These are phyloP conservation scores for Ypsolopha sequella DNA, from an alignment of 2,888 invertebrate genomes.

Conservation along the genomic window DNA sequence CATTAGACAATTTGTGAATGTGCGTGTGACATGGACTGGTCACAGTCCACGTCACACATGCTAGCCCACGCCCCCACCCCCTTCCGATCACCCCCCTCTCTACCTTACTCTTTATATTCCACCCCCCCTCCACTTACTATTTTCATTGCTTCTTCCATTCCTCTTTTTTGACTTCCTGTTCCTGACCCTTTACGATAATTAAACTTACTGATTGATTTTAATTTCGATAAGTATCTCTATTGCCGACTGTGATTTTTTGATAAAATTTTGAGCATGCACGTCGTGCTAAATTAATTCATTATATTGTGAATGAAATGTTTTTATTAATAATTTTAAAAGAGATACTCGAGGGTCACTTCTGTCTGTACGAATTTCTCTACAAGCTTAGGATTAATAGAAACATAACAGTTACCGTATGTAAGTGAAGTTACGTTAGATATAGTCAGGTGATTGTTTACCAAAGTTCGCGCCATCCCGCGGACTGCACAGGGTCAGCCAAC, in stretches of 20 bases:
- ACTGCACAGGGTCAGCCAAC: slow-evolving; percentile 47
- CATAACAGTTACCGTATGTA: slow-evolving; percentile 57
- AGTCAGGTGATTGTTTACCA: slow-evolving; percentile 55
- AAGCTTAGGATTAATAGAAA: slow-evolving; percentile 38
- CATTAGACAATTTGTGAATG: too few relatives aligned
- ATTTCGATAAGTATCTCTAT: background rate
- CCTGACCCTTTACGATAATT: too few relatives aligned
- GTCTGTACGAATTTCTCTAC: background rate
- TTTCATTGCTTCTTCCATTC: too few relatives aligned
- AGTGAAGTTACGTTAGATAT: slow-evolving; percentile 59
- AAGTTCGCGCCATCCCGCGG: slow-evolving; percentile 29
- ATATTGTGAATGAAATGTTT: background rate
- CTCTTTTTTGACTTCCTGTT: too few relatives aligned
- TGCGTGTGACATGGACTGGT: too few relatives aligned
- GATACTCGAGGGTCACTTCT: background rate
- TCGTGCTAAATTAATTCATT: background rate
- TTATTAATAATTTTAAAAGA: background rate
- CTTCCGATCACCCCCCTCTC: too few relatives aligned
- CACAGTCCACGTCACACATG: too few relatives aligned
- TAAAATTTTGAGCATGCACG: background rate
- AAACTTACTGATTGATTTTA: background rate
- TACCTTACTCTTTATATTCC: too few relatives aligned
- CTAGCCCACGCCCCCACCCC: too few relatives aligned
- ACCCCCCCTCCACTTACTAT: too few relatives aligned
- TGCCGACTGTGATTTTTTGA: slow-evolving; percentile 1